These are phyloP conservation scores for Manis javanica DNA, from an alignment of 2,797 vertebrate species.

Conservation along the genomic window DNA sequence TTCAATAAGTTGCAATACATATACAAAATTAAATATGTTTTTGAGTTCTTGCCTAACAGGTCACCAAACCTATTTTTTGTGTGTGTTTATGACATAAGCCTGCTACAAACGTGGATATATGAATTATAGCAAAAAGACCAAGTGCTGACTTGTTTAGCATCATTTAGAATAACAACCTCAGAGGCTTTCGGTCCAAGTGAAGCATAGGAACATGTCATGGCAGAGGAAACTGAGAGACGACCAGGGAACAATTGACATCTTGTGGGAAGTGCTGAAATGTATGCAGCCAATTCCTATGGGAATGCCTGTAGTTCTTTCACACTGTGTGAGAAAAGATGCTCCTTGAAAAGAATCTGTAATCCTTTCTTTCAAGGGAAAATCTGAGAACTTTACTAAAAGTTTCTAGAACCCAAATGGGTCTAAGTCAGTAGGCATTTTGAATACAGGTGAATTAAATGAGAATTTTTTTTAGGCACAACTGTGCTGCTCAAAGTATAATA, in stretches of 20 bases:
- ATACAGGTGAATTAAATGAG: conserved; percentile 61
- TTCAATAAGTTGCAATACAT: neutral
- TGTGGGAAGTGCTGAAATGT: conserved; percentile 82
- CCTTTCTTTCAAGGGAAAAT: conserved; percentile 82
- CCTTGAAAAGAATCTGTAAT: conserved; percentile 85
- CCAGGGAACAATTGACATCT: conserved; percentile 82
- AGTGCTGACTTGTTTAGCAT: neutral
- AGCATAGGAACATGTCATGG: conserved; percentile 75
- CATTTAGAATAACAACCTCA: neutral
- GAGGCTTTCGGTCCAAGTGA: conserved; percentile 22
- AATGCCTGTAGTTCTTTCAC: conserved; percentile 80
- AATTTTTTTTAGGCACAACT: neutral
- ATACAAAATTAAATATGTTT: conserved; percentile 9
- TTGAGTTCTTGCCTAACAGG: neutral
- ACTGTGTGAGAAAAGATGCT: conserved; percentile 85
- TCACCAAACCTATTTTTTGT: neutral
- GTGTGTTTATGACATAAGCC: neutral
- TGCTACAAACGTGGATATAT: neutral
- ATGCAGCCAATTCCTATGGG: conserved; percentile 83
- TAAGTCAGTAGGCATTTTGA: conserved; percentile 12
- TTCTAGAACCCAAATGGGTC: conserved; percentile 52
- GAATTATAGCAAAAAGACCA: neutral
- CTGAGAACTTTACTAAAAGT: conserved; percentile 78
- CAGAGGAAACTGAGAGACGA: conserved; percentile 53
- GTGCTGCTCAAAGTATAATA: neutral